Evolutionary conservation across 2,888 invertebrate genomes (phyloP).

Genomic region (Erpobdella octoculata): DNA sequence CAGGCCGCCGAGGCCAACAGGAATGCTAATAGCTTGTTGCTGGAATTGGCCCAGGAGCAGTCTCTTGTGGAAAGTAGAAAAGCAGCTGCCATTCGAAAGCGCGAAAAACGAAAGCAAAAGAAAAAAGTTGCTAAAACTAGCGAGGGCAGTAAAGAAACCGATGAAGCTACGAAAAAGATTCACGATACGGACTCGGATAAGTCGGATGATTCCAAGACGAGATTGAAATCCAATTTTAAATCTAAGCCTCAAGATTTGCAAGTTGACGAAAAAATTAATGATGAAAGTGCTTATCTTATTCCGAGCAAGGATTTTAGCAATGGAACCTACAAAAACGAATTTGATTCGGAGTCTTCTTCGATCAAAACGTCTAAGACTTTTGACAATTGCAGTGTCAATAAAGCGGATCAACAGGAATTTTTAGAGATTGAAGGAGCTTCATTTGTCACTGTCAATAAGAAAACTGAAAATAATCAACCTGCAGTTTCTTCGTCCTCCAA

Average conservation of each 20-base stretch:
- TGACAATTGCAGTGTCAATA: neutral
- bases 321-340: too few relatives aligned
- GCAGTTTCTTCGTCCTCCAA: neutral
- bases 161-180: neutral
- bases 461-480: neutral
- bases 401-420: too few relatives aligned
- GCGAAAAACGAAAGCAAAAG: slow-evolving; percentile 69
- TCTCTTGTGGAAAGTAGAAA: slow-evolving; percentile 81
- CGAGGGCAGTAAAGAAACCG: neutral
- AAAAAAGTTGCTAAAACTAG: slow-evolving; percentile 43
- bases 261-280: neutral
- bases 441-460: neutral
- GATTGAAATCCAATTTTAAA: neutral
- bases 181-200: neutral
- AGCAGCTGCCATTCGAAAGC: slow-evolving; percentile 77
- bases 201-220: neutral
- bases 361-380: neutral
- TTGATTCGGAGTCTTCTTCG: neutral
- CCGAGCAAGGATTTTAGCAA: neutral
- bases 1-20: slow-evolving; percentile 96
- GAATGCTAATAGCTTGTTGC: slow-evolving; percentile 84
- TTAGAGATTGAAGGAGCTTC: neutral
- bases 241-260: neutral
- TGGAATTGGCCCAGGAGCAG: slow-evolving; percentile 87
- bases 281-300: neutral